Base-by-base conservation (phyloP, 2,797 vertebrate genomes). In the Phataginus tetradactyla region DNA sequence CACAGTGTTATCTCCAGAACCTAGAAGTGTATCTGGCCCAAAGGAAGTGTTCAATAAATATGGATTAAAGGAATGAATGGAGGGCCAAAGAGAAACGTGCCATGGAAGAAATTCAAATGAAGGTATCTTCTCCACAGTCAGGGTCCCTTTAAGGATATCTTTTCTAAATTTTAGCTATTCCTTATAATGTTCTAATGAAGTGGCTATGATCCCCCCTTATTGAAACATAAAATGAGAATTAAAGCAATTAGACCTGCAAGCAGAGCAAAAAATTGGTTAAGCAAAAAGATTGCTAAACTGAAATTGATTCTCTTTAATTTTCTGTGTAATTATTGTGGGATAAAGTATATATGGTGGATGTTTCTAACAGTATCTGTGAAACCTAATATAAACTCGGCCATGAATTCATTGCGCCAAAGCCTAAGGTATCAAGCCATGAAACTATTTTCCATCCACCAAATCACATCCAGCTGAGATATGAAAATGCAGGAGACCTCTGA, bases 191-290 rank as follows among this genome's bases (percentile, higher is more conserved):
- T 59, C 37, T 75, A 84, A 75, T 69, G 66, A 77, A 86, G 17
- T 27, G 34, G 37, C 12, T 27, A 51, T 25, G n/a, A 94, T 68
- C 53, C 78, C 61, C 66, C 14, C 63, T 74, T 53, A 59, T 2
- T 86, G 78, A 79, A 96, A 96, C 66, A 49, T 57, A 74, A 88
- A 88, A 49, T 34, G 32, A 93, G 71, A 95, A 88, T 59, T 53
- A 71, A 63, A 59, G 21, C 10, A n/a, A 90, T 80, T 71, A 37
- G 37, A 86, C 32, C 59, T 69, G 10, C 18, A 85, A 34, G n/a
- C 64, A 81, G 34, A 86, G 39, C 25, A 79, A 86, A 90, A 83
- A 45, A 34, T 5, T 39, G 37, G 32, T 72, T 59, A 89, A 39
- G 81, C 29, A 34, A 20, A 92, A 90, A 59, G 21, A 86, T 0